These are phyloP conservation scores for Alauda arvensis DNA, from an alignment of 2,797 vertebrate genomes.

Conservation along the genomic window DNA sequence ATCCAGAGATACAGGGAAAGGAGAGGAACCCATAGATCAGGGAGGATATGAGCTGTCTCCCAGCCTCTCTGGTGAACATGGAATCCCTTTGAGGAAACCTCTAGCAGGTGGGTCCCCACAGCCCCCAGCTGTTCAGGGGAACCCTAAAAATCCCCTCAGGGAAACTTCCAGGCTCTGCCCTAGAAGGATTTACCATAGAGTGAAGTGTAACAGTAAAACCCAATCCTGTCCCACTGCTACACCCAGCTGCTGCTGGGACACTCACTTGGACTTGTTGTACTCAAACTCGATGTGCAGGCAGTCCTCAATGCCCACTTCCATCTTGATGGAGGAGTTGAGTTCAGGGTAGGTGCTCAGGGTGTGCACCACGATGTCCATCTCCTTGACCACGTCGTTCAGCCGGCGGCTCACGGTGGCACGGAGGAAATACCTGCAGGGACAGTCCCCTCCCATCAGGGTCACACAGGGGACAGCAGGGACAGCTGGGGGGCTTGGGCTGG, in stretches of 20 bases:
- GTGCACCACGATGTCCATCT: constrained; percentile 97
- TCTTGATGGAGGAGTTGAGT: constrained; percentile 97
- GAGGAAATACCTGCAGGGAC: constrained; percentile 88
- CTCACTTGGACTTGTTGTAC: constrained; percentile 99
- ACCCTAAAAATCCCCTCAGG: too few relatives aligned
- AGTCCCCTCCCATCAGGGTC: background rate
- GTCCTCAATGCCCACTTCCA: constrained; percentile 98
- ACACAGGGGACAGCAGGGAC: background rate
- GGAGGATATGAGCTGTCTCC: background rate
- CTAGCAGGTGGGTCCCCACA: background rate
- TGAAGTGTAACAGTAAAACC: too few relatives aligned
- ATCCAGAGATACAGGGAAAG: background rate
- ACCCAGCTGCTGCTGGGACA: background rate
- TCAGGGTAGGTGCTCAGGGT: constrained; percentile 95
- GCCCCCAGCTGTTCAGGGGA: background rate
- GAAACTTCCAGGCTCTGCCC: too few relatives aligned
- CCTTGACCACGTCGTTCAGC: constrained; percentile 93
- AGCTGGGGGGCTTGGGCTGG: background rate
- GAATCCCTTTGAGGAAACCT: background rate
- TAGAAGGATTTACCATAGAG: too few relatives aligned
- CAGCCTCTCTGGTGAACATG: background rate
- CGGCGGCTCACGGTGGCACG: constrained; percentile 92
- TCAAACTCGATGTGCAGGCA: constrained; percentile 98
- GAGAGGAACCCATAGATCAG: background rate
- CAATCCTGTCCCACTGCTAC: too few relatives aligned